phyloP scores from a whole-genome alignment of 2,888 invertebrate genomes.

The Sarcophaga subvicina region DNA sequence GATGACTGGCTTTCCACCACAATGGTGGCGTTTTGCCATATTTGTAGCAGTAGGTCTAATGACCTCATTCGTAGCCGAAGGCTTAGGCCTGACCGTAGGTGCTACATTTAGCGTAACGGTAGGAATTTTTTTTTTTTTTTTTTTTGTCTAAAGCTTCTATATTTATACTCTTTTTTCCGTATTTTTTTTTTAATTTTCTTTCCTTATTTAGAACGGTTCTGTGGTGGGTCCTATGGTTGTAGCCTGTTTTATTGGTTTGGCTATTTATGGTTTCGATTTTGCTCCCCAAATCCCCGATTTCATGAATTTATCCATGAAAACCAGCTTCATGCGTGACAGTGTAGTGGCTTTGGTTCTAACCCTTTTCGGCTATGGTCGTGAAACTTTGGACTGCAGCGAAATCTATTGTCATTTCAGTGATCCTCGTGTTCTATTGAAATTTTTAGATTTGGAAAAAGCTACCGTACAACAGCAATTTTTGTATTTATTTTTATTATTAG shows the following conservation, averaged over 20 bases:
- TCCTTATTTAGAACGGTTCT: constrained; percentile 85
- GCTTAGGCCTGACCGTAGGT: constrained; percentile 90
- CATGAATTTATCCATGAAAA: constrained; percentile 86
- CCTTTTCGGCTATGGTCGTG: constrained; percentile 85
- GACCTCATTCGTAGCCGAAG: constrained; percentile 89
- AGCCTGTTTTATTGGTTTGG: constrained; percentile 86
- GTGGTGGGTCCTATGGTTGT: constrained; percentile 86
- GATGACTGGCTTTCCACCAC: constrained; percentile 87
- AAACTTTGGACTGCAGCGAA: constrained; percentile 84
- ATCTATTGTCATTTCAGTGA: constrained; percentile 87
- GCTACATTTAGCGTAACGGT: constrained; percentile 86
- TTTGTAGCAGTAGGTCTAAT: constrained; percentile 87
- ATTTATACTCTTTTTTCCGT: not conserved
- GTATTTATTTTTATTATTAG: constrained; percentile 83
- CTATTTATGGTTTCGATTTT: constrained; percentile 88
- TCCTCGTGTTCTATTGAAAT: constrained; percentile 85
- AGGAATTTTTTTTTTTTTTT: constrained; percentile 74
- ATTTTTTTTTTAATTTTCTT: constrained; percentile 1
- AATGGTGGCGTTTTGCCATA: constrained; percentile 85
- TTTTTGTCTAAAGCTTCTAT: not conserved
- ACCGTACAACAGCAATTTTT: constrained; percentile 84
- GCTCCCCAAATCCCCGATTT: constrained; percentile 84
- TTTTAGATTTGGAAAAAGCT: constrained; percentile 84
- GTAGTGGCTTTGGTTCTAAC: constrained; percentile 85
- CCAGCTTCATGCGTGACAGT: constrained; percentile 86